Conservation (phyloP, 92 coral and sea anemone species). For the Blastomussa wellsi region DNA sequence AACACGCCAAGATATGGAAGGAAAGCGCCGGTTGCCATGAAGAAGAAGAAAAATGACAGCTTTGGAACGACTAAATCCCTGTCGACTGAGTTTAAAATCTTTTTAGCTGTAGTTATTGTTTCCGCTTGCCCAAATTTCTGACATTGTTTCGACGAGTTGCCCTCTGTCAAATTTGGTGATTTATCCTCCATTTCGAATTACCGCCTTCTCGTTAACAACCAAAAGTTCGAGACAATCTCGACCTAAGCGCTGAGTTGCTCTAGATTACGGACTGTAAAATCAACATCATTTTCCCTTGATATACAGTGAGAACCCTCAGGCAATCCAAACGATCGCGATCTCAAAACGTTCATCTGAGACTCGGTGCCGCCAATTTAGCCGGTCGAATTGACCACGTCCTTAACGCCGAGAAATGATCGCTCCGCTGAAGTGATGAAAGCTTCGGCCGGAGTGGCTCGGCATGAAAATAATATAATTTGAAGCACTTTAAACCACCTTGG, state of each 20-base stretch:
- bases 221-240: neutral
- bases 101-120: slow-evolving; percentile 14
- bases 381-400: slow-evolving; percentile 8
- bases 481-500: slow-evolving; percentile 46
- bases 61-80: slow-evolving; percentile 75
- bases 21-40: slow-evolving; percentile 86
- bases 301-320: neutral
- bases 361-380: neutral
- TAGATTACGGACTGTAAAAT: neutral
- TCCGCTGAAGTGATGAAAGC: neutral
- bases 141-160: slow-evolving; percentile 21
- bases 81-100: slow-evolving; percentile 49
- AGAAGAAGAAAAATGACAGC: slow-evolving; percentile 79
- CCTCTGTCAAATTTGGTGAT: neutral
- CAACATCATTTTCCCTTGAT: neutral
- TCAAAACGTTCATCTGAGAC: slow-evolving; percentile 1
- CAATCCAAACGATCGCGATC: neutral
- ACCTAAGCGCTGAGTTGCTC: neutral
- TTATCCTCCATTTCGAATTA: slow-evolving; percentile 9
- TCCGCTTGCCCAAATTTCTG: slow-evolving; percentile 33
- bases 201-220: neutral
- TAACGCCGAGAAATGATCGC: neutral
- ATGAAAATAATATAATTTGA: slow-evolving; percentile 35
- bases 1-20: slow-evolving; percentile 89
- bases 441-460: slow-evolving; percentile 9